Evolutionary conservation across 2,797 vertebrate species (phyloP).

Genomic region (Acomys russatus): DNA sequence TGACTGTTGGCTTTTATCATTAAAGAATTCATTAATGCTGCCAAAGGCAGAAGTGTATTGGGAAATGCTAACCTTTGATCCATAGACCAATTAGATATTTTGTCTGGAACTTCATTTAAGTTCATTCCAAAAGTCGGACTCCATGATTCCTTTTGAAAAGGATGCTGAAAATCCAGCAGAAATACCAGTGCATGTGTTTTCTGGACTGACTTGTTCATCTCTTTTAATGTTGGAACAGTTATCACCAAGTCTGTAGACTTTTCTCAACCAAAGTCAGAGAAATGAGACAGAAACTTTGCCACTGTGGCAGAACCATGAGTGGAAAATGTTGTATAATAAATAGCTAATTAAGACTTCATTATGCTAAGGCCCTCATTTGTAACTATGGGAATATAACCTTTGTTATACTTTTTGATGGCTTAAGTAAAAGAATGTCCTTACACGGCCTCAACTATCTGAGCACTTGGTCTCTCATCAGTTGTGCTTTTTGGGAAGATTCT

Average conservation of each 20-base stretch:
- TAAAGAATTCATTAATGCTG: not conserved
- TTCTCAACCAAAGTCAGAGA: not conserved
- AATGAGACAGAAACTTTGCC: not conserved
- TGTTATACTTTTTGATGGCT: not conserved
- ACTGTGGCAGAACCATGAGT: not conserved
- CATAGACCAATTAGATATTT: slow-evolving; percentile 33
- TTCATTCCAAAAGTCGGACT: slow-evolving; percentile 7
- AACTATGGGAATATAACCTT: not conserved
- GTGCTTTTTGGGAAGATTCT: not conserved
- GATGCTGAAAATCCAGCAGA: not conserved
- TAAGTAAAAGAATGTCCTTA: not conserved
- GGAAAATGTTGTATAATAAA: not conserved
- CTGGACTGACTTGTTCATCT: not conserved
- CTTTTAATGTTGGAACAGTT: not conserved
- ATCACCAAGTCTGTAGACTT: not conserved
- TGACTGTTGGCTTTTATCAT: not conserved
- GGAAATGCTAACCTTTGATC: slow-evolving; percentile 30
- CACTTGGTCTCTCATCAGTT: not conserved
- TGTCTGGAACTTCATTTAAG: slow-evolving; percentile 52
- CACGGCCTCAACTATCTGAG: not conserved
- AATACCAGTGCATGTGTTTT: not conserved
- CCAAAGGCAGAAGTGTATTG: slow-evolving; percentile 16
- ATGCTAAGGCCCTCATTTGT: not conserved
- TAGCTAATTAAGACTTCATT: not conserved
- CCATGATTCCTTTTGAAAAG: slow-evolving; percentile 9